A percentile compares a stretch with the other conserved stretches of the same genome.
phyloP scores from a whole-genome alignment of 2,113 vertebrate species.

The Percopsis transmontana region DNA sequence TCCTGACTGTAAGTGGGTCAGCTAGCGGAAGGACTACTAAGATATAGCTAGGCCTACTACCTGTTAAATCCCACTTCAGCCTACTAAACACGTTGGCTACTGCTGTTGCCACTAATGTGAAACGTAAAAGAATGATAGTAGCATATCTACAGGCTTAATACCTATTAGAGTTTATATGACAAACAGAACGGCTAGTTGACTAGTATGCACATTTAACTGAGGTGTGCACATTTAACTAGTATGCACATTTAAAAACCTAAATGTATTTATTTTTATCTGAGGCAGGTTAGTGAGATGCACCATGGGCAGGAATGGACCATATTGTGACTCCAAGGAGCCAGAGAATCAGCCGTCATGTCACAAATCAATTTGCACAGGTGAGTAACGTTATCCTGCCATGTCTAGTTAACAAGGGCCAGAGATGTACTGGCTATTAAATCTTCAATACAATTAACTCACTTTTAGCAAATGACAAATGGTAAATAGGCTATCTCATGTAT shows the following conservation, averaged over 20 bases:
- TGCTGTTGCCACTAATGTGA: too few species aligned
- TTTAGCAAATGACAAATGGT: too few species aligned
- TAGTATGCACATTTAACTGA: too few species aligned
- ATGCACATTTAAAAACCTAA: too few species aligned
- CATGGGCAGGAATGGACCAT: constrained; percentile 63
- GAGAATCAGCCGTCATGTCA: constrained; percentile 45
- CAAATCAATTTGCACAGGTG: constrained; percentile 37
- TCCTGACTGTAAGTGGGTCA: constrained; percentile 46
- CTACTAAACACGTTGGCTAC: neutral
- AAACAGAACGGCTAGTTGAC: too few species aligned
- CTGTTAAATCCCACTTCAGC: constrained; percentile 27
- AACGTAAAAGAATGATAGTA: too few species aligned
- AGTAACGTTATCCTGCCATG: constrained; percentile 27
- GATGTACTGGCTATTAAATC: too few species aligned
- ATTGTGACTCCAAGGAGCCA: constrained; percentile 37
- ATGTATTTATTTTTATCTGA: constrained; percentile 15
- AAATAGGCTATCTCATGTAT: too few species aligned
- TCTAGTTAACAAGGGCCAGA: neutral
- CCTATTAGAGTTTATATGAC: too few species aligned
- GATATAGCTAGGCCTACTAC: constrained; percentile 40
- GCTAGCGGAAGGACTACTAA: constrained; percentile 20
- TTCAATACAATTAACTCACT: too few species aligned
- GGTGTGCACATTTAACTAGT: too few species aligned
- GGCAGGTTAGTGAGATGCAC: constrained; percentile 62
- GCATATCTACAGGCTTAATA: too few species aligned